Conservation (phyloP, 2,888 invertebrate species). For the Abrostola triplasia region DNA sequence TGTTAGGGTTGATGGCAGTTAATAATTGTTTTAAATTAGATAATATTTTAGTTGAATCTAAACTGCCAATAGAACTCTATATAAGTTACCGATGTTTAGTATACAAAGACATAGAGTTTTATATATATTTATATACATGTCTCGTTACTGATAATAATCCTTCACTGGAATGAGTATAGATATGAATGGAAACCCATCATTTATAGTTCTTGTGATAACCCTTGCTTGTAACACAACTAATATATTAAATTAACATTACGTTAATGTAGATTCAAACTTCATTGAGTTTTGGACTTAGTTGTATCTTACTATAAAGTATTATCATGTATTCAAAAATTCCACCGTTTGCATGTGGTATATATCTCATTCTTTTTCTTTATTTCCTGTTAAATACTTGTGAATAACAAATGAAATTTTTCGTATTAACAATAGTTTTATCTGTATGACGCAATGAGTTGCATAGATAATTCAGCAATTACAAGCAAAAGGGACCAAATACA, state of each 20-base stretch:
- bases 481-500: slow-evolving; percentile 88
- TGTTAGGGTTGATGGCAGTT: slow-evolving; percentile 79
- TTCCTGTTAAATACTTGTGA: slow-evolving; percentile 71
- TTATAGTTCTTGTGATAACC: slow-evolving; percentile 83
- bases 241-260: slow-evolving; percentile 75
- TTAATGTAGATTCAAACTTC: slow-evolving; percentile 65
- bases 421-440: slow-evolving; percentile 75
- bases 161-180: slow-evolving; percentile 62
- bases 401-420: slow-evolving; percentile 73
- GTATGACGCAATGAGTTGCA: slow-evolving; percentile 69
- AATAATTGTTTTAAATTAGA: slow-evolving; percentile 71
- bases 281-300: slow-evolving; percentile 51
- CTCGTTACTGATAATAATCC: slow-evolving; percentile 59
- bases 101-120: slow-evolving; percentile 80
- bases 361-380: slow-evolving; percentile 59
- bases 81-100: slow-evolving; percentile 84
- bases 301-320: slow-evolving; percentile 49
- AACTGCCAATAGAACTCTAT: slow-evolving; percentile 81
- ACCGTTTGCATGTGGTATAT: slow-evolving; percentile 72
- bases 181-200: slow-evolving; percentile 65
- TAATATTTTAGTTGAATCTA: slow-evolving; percentile 70
- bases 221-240: slow-evolving; percentile 89
- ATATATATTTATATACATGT: slow-evolving; percentile 68
- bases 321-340: slow-evolving; percentile 56
- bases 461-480: slow-evolving; percentile 81